Base-by-base conservation (phyloP, 2,113 vertebrate genomes). In the Ceyx melanurus region DNA sequence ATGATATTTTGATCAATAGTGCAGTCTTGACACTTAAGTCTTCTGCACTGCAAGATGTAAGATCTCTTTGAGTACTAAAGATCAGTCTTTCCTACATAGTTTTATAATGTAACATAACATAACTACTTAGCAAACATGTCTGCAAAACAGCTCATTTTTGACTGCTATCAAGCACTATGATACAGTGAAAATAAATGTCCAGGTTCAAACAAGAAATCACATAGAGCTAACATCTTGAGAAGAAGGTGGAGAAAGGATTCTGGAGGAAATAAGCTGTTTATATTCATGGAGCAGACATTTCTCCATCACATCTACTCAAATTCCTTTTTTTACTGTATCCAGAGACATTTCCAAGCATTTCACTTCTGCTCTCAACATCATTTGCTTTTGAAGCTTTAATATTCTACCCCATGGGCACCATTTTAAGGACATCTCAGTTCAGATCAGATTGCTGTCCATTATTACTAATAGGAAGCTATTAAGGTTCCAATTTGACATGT, bases 1-100 rank as follows among this genome's bases (percentile, higher is more conserved):
- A 40, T 85, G 64, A 35, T 91, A 60, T 42, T 95, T 89, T 95
- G 82, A 94, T 92, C 74, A 91, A 88, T 86, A 88, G 43, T 35
- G 28, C 68, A 51, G 51, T 74, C 92, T 67, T 71, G 60, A 93
- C 85, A 64, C 1, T 11, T 57, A 56, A 86, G 81, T 68, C 42
- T 78, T 86, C 56, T 67, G 31, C 0, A 0, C 68, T 70, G 72
- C 76, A 94, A 61, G 64, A 71, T 45, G 60, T 65, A 74, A 43
- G 76, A 83, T 60, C 33, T 74, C 42, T 78, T 64, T 64, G 43
- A 58, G 76, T 33, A 57, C 61, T 71, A 54, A 83, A 89, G 76
- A 88, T 88, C 68, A 86, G 68, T 83, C 76, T 91, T 93, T 91
- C 57, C 61, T 29, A 73, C 43, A 45, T 18, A 28, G 64, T 88